These are phyloP conservation scores for Drosophila kanapiae DNA, from an alignment of 1,140 invertebrate genomes.

Conservation along the genomic window DNA sequence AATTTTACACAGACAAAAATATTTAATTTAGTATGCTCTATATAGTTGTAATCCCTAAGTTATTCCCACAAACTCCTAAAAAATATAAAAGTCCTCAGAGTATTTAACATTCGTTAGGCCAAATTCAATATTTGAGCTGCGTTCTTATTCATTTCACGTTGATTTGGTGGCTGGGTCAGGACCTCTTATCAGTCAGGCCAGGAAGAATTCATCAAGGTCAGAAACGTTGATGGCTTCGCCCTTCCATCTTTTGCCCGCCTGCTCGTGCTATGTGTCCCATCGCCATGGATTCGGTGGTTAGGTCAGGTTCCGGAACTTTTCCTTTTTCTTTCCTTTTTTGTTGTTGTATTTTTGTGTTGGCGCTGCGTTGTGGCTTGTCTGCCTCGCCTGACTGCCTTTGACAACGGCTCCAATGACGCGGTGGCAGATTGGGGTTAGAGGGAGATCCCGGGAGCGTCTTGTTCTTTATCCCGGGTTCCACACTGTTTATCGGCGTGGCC, in stretches of 20 bases:
- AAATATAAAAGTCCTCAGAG: neutral
- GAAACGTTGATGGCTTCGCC: conserved; percentile 58
- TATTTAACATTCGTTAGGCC: conserved; percentile 22
- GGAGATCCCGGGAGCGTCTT: conserved; percentile 21
- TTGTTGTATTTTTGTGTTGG: conserved; percentile 5
- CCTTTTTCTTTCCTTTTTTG: conserved; percentile 3
- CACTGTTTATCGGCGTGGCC: conserved; percentile 58
- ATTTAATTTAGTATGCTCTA: no score
- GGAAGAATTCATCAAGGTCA: conserved; percentile 67
- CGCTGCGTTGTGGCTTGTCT: conserved; percentile 38
- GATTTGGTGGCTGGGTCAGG: conserved; percentile 36
- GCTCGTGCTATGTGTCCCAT: conserved; percentile 4
- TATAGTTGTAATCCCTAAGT: neutral
- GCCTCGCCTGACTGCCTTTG: conserved; percentile 51
- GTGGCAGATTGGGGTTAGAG: conserved; percentile 6
- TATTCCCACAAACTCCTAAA: no score
- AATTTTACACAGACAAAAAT: no score
- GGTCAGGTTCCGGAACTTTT: conserved; percentile 59
- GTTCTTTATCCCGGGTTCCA: conserved; percentile 17
- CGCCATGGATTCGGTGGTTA: conserved; percentile 38
- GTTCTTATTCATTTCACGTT: conserved; percentile 60
- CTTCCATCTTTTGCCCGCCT: conserved; percentile 8
- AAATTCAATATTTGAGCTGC: conserved; percentile 1
- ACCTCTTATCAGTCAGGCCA: conserved; percentile 56
- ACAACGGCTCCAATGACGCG: conserved; percentile 58